Percentiles rank a stretch among this genome's conserved stretches.
Conservation (phyloP, 2,888 invertebrate species). For the Adelphocoris suturalis region DNA sequence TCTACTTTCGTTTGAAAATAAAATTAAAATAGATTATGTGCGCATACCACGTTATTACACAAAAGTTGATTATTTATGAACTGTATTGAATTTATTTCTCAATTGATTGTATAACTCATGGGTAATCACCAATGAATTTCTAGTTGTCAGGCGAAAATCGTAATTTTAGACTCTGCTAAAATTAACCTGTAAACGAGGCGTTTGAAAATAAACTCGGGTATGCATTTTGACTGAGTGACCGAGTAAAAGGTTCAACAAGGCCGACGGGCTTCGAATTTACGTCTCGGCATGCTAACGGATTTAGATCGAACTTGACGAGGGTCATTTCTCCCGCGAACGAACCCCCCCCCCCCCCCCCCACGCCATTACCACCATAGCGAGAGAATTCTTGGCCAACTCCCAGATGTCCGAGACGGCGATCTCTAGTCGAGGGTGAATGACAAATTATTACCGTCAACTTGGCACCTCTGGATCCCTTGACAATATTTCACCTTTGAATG, state of each 20-base stretch:
- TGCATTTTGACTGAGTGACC: not conserved
- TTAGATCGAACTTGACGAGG: conserved; percentile 10
- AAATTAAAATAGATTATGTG: no score
- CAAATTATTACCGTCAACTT: not conserved
- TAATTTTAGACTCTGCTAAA: no score
- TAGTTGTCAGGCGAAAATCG: no score
- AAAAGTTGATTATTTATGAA: no score
- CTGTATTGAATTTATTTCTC: no score
- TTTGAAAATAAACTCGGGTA: not conserved
- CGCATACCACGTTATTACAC: no score
- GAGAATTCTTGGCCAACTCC: not conserved
- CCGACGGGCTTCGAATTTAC: not conserved
- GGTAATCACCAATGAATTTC: no score
- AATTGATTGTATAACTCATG: not conserved
- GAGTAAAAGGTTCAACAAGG: not conserved
- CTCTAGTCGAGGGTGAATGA: not conserved
- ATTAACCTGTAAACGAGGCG: not conserved
- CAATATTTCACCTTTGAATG: not conserved
- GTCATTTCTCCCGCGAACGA: not conserved
- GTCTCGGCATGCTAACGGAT: not conserved
- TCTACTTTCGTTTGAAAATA: no score
- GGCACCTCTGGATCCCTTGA: not conserved
- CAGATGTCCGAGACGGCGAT: not conserved
- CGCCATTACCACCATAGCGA: no score
- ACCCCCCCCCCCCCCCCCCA: not conserved